Evolutionary conservation across 2,888 invertebrate genomes (phyloP).

Genomic region (Meghimatium bilineatum): DNA sequence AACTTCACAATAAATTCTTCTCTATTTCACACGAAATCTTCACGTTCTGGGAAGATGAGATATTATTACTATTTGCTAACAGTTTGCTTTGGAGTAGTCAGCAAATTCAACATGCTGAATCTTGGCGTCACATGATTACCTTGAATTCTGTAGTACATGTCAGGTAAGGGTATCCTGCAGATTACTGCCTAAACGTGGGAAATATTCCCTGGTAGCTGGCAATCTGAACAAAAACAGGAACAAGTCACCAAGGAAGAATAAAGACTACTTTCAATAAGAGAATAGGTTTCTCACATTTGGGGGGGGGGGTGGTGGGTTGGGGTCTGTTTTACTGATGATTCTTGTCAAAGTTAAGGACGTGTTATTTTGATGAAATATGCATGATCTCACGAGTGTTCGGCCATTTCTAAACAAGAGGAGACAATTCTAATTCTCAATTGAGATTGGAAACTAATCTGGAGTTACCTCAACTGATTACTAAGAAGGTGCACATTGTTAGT

Average conservation of each 20-base stretch:
- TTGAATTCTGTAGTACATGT: slow-evolving; percentile 23
- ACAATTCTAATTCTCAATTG: background rate
- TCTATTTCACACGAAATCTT: no score
- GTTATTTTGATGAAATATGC: background rate
- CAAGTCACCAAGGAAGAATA: background rate
- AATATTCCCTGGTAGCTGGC: background rate
- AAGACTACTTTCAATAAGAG: background rate
- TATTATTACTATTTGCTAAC: background rate
- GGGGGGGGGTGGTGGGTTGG: no score
- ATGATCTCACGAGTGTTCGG: background rate
- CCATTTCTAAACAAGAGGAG: background rate
- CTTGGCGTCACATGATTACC: slow-evolving; percentile 33
- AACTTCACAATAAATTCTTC: no score
- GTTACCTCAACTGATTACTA: background rate
- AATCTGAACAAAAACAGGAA: background rate
- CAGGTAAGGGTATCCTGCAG: slow-evolving; percentile 31
- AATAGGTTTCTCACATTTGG: background rate
- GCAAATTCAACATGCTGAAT: slow-evolving; percentile 15
- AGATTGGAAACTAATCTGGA: background rate
- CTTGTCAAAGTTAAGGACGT: background rate
- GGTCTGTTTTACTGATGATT: background rate
- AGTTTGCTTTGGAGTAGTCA: background rate
- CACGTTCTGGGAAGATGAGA: no score
- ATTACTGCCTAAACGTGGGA: slow-evolving; percentile 30
- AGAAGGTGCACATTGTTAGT: background rate